A percentile compares a stretch with the other conserved stretches of the same genome.
phyloP scores from a whole-genome alignment of 2,888 invertebrate genomes.

The Ypsolopha sequella region DNA sequence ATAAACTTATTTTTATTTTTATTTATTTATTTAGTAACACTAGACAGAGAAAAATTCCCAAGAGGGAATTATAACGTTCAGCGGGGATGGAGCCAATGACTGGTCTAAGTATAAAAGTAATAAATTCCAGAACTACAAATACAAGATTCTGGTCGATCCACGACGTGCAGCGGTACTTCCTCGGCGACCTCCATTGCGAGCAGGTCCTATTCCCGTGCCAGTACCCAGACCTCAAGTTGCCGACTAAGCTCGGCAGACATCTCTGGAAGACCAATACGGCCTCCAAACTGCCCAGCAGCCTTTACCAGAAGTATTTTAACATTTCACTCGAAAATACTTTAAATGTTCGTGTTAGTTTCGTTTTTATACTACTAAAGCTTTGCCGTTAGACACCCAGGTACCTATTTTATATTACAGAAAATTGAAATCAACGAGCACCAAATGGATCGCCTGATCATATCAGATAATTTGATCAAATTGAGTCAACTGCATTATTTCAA shows the following conservation, averaged over 20 bases:
- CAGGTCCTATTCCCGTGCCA: slow-evolving; percentile 43
- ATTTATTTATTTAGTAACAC: too few relatives aligned
- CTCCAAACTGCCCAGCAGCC: slow-evolving; percentile 25
- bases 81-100: too few relatives aligned
- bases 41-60: too few relatives aligned
- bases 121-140: slow-evolving; percentile 29
- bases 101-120: not conserved
- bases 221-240: slow-evolving; percentile 43
- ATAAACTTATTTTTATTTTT: too few relatives aligned
- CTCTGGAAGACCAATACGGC: slow-evolving; percentile 41
- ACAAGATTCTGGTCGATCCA: slow-evolving; percentile 46
- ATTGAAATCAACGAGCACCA: slow-evolving; percentile 31
- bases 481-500: slow-evolving; percentile 37
- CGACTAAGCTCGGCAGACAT: slow-evolving; percentile 29
- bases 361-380: too few relatives aligned
- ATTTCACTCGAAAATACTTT: slow-evolving; percentile 30
- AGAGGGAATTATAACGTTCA: too few relatives aligned
- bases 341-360: not conserved
- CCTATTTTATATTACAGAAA: slow-evolving; percentile 25
- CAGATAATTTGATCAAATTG: slow-evolving; percentile 43
- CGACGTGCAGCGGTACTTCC: slow-evolving; percentile 47
- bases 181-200: slow-evolving; percentile 43
- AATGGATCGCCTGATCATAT: slow-evolving; percentile 40
- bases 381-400: not conserved
- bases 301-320: slow-evolving; percentile 36